phyloP scores from a whole-genome alignment of 2,888 invertebrate species.

The Aleiodes testaceus region DNA sequence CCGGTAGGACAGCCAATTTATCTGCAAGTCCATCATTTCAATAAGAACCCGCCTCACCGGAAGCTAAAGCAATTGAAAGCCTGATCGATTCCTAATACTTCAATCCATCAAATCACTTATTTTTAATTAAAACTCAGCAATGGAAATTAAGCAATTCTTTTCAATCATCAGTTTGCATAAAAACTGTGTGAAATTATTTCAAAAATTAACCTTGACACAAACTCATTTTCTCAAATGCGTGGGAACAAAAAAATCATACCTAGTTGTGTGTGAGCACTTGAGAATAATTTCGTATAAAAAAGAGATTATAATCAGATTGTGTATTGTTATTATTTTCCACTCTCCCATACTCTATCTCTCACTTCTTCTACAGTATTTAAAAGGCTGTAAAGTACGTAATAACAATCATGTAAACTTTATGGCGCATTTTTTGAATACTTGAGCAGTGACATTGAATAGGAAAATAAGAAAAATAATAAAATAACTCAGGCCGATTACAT shows the following conservation, averaged over 20 bases:
- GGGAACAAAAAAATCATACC: constrained; percentile 34
- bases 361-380: constrained; percentile 32
- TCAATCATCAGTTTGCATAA: constrained; percentile 6
- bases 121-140: not conserved
- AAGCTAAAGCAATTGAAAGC: constrained; percentile 10
- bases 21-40: constrained; percentile 2
- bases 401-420: constrained; percentile 8
- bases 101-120: constrained; percentile 1
- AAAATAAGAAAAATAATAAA: constrained; percentile 10
- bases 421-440: constrained; percentile 26
- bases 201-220: constrained; percentile 35
- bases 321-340: constrained; percentile 4
- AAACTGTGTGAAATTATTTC: constrained; percentile 26
- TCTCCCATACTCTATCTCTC: constrained; percentile 32
- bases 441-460: constrained; percentile 15
- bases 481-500: constrained; percentile 17
- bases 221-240: constrained; percentile 33
- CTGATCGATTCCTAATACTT: not conserved
- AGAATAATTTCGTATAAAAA: not conserved
- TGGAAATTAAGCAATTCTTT: not conserved
- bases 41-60: constrained; percentile 34
- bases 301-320: constrained; percentile 16
- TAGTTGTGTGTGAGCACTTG: constrained; percentile 9
- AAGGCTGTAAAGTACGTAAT: constrained; percentile 13
- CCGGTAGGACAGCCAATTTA: not conserved